These are phyloP conservation scores for Syrista parreyssii DNA, from an alignment of 2,888 invertebrate species.

Conservation along the genomic window DNA sequence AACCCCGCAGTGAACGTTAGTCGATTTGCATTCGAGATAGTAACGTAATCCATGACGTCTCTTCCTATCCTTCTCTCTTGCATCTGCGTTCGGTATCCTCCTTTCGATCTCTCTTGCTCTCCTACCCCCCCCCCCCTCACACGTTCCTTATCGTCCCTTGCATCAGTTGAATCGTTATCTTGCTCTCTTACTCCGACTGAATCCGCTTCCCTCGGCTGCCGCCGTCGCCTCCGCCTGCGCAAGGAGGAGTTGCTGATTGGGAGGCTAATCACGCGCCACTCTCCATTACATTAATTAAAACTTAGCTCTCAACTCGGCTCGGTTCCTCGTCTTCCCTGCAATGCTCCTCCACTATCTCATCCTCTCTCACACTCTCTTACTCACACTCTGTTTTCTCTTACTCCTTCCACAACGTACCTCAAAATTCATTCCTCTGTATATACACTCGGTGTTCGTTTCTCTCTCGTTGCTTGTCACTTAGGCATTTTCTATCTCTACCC, in stretches of 20 bases:
- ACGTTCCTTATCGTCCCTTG: not conserved
- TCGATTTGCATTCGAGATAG: slow-evolving; percentile 13
- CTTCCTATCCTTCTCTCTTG: not conserved
- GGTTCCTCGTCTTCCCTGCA: slow-evolving; percentile 30
- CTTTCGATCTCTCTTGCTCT: not conserved
- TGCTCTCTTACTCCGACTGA: slow-evolving; percentile 12
- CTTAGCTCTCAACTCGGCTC: slow-evolving; percentile 51
- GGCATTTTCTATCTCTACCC: slow-evolving; percentile 18
- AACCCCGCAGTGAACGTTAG: slow-evolving; percentile 12
- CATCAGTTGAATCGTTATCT: slow-evolving; percentile 17
- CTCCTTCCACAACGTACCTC: not conserved
- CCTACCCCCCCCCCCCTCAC: not conserved
- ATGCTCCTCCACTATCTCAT: slow-evolving; percentile 13
- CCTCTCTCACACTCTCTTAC: slow-evolving; percentile 4
- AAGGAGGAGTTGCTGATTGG: slow-evolving; percentile 45
- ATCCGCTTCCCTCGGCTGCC: not conserved
- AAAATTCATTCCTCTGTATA: not conserved
- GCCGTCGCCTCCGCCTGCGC: slow-evolving; percentile 20
- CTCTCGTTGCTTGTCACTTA: slow-evolving; percentile 15
- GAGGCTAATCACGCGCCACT: slow-evolving; percentile 58
- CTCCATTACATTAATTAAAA: slow-evolving; percentile 64
- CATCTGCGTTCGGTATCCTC: not conserved
- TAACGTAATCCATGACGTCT: not conserved
- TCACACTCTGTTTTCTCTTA: not conserved
- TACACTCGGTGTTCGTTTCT: not conserved